phyloP scores from a whole-genome alignment of 2,113 vertebrate species.

The Naja naja region DNA sequence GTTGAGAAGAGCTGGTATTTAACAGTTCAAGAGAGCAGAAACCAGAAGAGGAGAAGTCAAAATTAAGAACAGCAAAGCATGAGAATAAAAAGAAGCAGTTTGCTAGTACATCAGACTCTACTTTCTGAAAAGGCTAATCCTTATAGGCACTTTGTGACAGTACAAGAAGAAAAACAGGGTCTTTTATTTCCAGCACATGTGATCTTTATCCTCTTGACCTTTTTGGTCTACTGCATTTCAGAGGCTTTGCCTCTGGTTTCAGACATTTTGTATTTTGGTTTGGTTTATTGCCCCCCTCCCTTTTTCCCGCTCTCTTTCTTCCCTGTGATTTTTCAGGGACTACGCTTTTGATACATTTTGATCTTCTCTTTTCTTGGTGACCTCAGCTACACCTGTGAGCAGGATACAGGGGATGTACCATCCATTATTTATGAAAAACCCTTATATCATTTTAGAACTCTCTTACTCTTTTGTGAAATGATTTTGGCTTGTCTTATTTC shows the following conservation, averaged over 20 bases:
- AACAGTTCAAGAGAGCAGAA: conserved; percentile 1
- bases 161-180: conserved; percentile 26
- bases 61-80: conserved; percentile 14
- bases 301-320: background rate
- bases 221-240: conserved; percentile 6
- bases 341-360: background rate
- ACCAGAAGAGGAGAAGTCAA: conserved; percentile 1
- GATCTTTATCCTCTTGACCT: conserved; percentile 27
- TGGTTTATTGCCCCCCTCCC: background rate
- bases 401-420: background rate
- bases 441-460: background rate
- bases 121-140: conserved; percentile 15
- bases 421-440: conserved; percentile 8
- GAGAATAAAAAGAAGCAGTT: conserved; percentile 11
- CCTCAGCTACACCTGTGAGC: background rate
- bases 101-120: conserved; percentile 10
- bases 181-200: conserved; percentile 12
- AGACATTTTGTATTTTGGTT: conserved; percentile 11
- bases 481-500: rapidly evolving
- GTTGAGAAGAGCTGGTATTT: background rate
- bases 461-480: rapidly evolving
- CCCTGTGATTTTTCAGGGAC: background rate
- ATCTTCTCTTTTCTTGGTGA: conserved; percentile 1
- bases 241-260: conserved; percentile 11
- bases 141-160: conserved; percentile 26